phyloP scores from a whole-genome alignment of 2,888 invertebrate genomes.

The Hyposoter dolosus region DNA sequence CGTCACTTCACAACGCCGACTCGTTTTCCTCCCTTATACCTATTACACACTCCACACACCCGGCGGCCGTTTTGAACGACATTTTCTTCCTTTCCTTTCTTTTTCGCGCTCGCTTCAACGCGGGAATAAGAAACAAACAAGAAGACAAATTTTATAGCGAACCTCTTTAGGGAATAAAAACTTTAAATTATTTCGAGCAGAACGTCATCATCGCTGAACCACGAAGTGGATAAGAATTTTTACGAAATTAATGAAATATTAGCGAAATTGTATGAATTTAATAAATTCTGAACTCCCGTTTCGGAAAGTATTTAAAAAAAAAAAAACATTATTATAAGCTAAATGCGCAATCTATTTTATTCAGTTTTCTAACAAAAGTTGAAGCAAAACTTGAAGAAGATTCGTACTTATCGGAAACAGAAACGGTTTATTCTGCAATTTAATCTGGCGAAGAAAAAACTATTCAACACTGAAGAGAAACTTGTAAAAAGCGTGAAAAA shows the following conservation, averaged over 20 bases:
- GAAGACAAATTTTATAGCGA: conserved; percentile 61
- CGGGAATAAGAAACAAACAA: conserved; percentile 23
- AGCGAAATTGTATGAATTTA: not conserved
- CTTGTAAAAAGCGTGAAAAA: not conserved
- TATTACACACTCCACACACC: conserved; percentile 54
- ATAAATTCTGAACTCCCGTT: not conserved
- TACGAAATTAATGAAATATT: not conserved
- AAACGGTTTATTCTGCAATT: not conserved
- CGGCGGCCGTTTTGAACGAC: conserved; percentile 52
- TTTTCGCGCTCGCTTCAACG: conserved; percentile 28
- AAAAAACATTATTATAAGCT: not conserved
- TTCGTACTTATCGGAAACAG: not conserved
- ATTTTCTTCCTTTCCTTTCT: conserved; percentile 15
- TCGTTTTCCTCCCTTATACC: conserved; percentile 57
- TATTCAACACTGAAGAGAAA: not conserved
- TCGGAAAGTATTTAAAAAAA: not conserved
- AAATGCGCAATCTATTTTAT: not conserved
- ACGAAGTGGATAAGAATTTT: not conserved
- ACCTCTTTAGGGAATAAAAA: conserved; percentile 51
- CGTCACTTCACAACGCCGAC: conserved; percentile 54
- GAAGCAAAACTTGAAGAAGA: too few relatives aligned
- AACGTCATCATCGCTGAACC: not conserved
- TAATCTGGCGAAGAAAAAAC: not conserved
- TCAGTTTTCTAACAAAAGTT: too few relatives aligned
- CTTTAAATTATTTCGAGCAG: conserved; percentile 30